Percentiles rank a stretch among this genome's conserved stretches.
phyloP scores from a whole-genome alignment of 2,113 vertebrate genomes.

The Octodon degus region DNA sequence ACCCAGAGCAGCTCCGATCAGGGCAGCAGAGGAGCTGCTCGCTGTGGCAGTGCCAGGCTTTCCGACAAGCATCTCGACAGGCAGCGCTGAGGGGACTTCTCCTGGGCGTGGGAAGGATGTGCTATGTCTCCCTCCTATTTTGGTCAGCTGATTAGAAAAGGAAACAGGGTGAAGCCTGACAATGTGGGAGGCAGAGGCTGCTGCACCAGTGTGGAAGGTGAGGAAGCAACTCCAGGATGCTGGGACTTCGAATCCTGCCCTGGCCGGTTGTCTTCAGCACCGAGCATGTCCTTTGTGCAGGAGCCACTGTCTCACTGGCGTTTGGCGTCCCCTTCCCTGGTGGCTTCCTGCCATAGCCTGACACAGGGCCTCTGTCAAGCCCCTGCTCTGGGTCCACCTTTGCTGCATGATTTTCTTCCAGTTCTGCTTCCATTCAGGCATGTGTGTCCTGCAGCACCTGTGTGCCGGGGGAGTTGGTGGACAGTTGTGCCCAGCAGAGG shows the following conservation, averaged over 20 bases:
- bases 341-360: not conserved
- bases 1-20: not conserved
- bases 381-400: not conserved
- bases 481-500: too few relatives aligned
- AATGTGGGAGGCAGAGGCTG: not conserved
- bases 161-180: not conserved
- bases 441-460: not conserved
- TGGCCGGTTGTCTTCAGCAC: not conserved
- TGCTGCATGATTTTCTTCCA: not conserved
- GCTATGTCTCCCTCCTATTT: not conserved
- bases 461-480: not conserved
- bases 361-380: not conserved
- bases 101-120: not conserved
- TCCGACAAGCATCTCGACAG: not conserved
- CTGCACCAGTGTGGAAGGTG: not conserved
- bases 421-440: not conserved
- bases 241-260: not conserved
- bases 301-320: not conserved
- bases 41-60: not conserved
- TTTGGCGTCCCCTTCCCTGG: not conserved
- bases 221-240: too few relatives aligned
- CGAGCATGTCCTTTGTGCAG: not conserved
- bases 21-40: too few relatives aligned
- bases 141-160: not conserved
- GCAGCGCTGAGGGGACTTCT: not conserved